Base-by-base conservation (phyloP, 2,113 vertebrate species). In the Columba janthina region DNA sequence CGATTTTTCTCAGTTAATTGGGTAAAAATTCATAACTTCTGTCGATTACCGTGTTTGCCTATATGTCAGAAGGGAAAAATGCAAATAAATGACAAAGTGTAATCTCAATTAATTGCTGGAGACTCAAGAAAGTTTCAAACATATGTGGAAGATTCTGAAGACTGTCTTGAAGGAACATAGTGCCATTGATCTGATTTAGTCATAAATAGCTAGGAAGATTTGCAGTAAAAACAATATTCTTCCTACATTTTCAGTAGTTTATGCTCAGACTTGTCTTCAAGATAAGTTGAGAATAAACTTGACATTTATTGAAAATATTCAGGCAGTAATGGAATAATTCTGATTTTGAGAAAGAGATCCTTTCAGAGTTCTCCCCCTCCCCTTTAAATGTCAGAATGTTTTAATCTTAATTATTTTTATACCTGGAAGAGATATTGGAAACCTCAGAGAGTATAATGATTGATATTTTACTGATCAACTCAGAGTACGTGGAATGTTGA, bases 351-450 rank as follows among this genome's bases (percentile, higher is more conserved):
- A 85, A 76, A 96, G 19, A 50, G 44, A 94, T 75, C 50, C 29
- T 93, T 88, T 89, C 50, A 73, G 42, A 16, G 42, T 75, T 50
- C 17, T 15, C 8, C 3, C 5, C 3, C 15, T 18, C 34, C 21
- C 11, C 32, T 51, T 82, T 42, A 89, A 78, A 93, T 73, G 81
- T 85, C 91, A 82, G 62, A 85, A 66, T 79, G 22, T 62, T 94
- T 96, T 93, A 94, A 91, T 94, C 67, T 83, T 94, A 26, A 57
- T 88, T 83, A 92, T 60, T 83, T 92, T 95, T 85, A 57, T 83
- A 73, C 24, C 62, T 88, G 38, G 57, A 93, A 69, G 75, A 70
- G 11, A 71, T 85, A 85, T 11, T 88, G 46, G 34, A 72, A 96
- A 62, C 36, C 48, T 92, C 34, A 83, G 71, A 88, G 51, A 82